Evolutionary conservation across 1,140 invertebrate species (phyloP).

Genomic region (Muscidifurax raptorellus): DNA sequence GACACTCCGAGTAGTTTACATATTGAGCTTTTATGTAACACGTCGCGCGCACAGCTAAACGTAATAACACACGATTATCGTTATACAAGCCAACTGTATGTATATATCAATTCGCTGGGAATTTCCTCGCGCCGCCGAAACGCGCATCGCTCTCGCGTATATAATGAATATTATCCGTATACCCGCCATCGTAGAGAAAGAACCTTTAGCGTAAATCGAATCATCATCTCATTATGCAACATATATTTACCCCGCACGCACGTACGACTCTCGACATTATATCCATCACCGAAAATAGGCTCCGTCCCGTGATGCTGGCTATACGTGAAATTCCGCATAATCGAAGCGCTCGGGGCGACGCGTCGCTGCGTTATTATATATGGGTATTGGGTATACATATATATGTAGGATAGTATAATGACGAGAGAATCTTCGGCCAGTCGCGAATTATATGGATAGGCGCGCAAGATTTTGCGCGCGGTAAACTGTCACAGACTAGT

Average conservation of each 20-base stretch:
- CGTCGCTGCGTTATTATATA: neutral
- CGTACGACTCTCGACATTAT: neutral
- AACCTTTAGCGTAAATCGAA: constrained; percentile 14
- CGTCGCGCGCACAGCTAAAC: neutral
- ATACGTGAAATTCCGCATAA: constrained; percentile 31
- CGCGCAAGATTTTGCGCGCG: constrained; percentile 6
- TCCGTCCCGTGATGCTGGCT: neutral
- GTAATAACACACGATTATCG: neutral
- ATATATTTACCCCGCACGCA: neutral
- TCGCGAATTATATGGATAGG: neutral
- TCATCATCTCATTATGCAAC: constrained; percentile 27
- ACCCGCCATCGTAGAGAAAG: neutral
- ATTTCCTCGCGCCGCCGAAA: neutral
- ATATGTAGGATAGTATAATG: neutral
- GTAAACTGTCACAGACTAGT: constrained; percentile 16
- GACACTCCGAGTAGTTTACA: neutral
- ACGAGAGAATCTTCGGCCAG: neutral
- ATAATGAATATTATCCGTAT: neutral
- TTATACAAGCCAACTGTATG: neutral
- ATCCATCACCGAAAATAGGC: constrained; percentile 4
- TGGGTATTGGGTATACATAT: neutral
- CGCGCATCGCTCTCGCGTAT: neutral
- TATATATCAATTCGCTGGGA: too few species aligned
- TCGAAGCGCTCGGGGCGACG: neutral
- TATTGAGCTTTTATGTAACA: neutral